Percentiles rank a stretch among this genome's conserved stretches.
These are phyloP conservation scores for Azemiops feae DNA, from an alignment of 2,113 vertebrate species.

Conservation along the genomic window DNA sequence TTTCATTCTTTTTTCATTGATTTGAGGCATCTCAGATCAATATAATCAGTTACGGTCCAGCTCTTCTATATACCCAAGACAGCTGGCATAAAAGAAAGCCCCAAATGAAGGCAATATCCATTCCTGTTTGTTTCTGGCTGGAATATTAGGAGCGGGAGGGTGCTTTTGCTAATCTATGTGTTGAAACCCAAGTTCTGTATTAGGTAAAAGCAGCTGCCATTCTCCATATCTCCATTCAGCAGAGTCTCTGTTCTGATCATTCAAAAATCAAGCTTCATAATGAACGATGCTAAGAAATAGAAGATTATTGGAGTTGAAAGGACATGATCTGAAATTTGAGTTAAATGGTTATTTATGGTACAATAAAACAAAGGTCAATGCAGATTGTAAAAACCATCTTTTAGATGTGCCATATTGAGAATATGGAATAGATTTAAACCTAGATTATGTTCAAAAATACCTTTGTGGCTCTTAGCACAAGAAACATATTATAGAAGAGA, in stretches of 20 bases:
- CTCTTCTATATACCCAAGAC: slow-evolving; percentile 8
- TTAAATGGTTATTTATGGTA: not conserved
- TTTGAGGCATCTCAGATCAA: not conserved
- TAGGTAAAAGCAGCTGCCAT: not conserved
- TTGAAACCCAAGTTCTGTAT: not conserved
- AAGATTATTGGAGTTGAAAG: not conserved
- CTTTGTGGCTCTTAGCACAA: not conserved
- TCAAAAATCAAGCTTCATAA: not conserved
- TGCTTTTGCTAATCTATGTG: not conserved
- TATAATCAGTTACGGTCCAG: slow-evolving; percentile 12
- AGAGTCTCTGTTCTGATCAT: not conserved
- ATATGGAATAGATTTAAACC: not conserved
- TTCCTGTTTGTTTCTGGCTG: slow-evolving; percentile 24
- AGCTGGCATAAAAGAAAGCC: slow-evolving; percentile 21
- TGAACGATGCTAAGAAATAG: not conserved
- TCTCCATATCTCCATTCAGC: not conserved
- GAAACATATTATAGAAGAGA: not conserved
- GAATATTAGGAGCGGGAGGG: slow-evolving; percentile 21
- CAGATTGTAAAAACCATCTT: not conserved
- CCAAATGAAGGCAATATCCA: slow-evolving; percentile 2
- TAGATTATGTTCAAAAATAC: not conserved
- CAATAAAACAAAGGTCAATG: not conserved
- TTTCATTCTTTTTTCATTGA: slow-evolving; percentile 1
- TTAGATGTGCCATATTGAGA: not conserved
- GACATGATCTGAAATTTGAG: not conserved